Conservation (phyloP, 1,140 invertebrate genomes). For the Euschistus heros region DNA sequence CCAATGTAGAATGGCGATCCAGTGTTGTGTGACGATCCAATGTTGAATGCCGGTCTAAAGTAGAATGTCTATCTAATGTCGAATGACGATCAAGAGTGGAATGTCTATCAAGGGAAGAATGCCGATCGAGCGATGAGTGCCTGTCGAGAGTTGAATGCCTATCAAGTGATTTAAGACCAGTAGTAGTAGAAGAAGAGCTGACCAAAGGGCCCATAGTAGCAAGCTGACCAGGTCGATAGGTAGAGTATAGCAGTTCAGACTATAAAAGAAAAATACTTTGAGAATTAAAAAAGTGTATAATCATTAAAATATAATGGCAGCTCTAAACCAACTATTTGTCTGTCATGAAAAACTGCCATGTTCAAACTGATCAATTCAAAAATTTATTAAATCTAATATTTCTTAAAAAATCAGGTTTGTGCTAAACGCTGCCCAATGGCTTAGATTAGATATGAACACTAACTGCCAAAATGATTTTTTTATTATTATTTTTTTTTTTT, state of each 20-base stretch:
- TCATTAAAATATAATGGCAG: too few relatives aligned
- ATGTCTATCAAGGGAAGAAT: constrained; percentile 20
- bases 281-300: too few relatives aligned
- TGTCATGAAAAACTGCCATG: too few relatives aligned
- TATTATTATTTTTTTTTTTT: too few relatives aligned
- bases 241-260: constrained; percentile 29
- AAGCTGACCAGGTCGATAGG: constrained; percentile 29
- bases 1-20: constrained; percentile 9
- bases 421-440: too few relatives aligned
- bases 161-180: constrained; percentile 15
- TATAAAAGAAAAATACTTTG: constrained; percentile 22
- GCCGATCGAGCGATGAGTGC: constrained; percentile 24
- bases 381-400: too few relatives aligned
- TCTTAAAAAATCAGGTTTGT: too few relatives aligned
- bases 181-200: constrained; percentile 15
- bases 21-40: constrained; percentile 8
- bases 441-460: too few relatives aligned
- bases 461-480: too few relatives aligned
- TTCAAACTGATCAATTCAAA: too few relatives aligned
- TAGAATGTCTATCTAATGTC: constrained; percentile 18
- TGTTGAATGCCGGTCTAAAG: constrained; percentile 16
- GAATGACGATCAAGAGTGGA: constrained; percentile 15
- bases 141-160: background rate
- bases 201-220: constrained; percentile 28
- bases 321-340: too few relatives aligned